Evolutionary conservation across 2,888 invertebrate species (phyloP), one percentile per base, ranked within the genome.

Genomic region (Diarsia rubi): DNA sequence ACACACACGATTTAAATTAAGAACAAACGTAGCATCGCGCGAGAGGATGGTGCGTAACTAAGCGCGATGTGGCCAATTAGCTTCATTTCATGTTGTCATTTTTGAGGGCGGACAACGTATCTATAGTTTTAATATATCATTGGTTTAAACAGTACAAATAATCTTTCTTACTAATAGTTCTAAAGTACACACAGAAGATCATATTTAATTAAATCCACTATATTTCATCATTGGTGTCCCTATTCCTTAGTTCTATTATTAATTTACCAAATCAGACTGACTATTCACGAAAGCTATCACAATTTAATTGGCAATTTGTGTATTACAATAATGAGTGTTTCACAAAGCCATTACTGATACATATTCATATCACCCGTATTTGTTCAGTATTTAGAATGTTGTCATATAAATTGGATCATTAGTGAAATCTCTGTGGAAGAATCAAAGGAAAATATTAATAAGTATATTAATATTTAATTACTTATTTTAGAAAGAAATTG

Each of bases 241-340:
- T 19, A 52, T 78, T 68, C 62, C 54, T 42, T 31, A 47, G 72
- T 71, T 54, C 42, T 57, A 57, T 47, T 47, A 69, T 60, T 75
- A 65, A 52, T 52, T 62, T 64, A 78, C 42, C 37, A 49, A 73
- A 73, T 47, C 59, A 44, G 49, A 60, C 54, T 24, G 42, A 64
- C 70, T 73, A 83, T 75, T 64, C 27, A 27, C 59, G 11, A 73
- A 54, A 59, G 73, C 67, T 78, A 79, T 77, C 44, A 69, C 69
- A 83, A 75, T 76, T 79, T 83, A 87, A 87, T 85, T 86, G 79
- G 62, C 81, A 81, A 81, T 85, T 81, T 85, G 71, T 75, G 73
- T 81, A 73, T 79, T 70, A 87, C 73, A 85, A 73, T 75, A 83
- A 85, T 83, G 67, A 68, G 42, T 75, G 59, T 63, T 37, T 16